Evolutionary conservation across 2,888 invertebrate genomes (phyloP), one percentile per base, ranked within the genome.

Genomic region (Pachycephus smyrnensis): DNA sequence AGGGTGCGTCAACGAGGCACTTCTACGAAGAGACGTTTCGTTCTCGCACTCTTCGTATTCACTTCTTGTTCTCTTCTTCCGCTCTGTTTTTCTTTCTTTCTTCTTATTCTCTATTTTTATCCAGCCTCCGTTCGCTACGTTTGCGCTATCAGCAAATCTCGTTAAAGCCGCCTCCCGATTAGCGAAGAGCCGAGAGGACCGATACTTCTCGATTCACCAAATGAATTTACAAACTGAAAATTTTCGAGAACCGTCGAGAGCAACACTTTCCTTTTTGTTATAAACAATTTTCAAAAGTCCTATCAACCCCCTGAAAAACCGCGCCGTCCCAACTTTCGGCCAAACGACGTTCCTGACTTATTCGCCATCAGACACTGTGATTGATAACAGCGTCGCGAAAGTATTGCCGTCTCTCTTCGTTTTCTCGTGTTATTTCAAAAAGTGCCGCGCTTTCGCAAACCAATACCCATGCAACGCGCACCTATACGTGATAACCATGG

Each of bases 81-180:
- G 68, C 68, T n/a, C n/a, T n/a, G n/a, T n/a, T 15, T 75, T 31
- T 15, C 31, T 74, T 35, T 6, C 40, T 15, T 37, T 12, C 36
- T 15, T 69, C 77, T 31, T 37, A 40, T 23, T 55, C 76, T 73
- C 71, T 68, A 55, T 23, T 55, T 55, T 23, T 23, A 55, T 55
- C 9, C 55, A 55, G 55, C 55, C 9, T 55, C 55, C 55, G 23
- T 23, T 23, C 23, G 4, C 6, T 15, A 15, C 40, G 40, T 15
- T 40, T 15, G 40, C 40, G 3, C 15, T 4, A 55, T 55, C 23
- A 23, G 23, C 55, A 9, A 55, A 23, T 15, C 6, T 40, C 40
- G 23, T 33, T 33, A 33, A 33, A 33, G 33, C 33, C 33, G 33
- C 33, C 3, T 55, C 9, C 23, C 23, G 55, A 55, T 55, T 55